Percentiles rank a stretch among this genome's conserved stretches.
phyloP scores from a whole-genome alignment of 2,113 vertebrate species.

The Cricetomys ansorgei region DNA sequence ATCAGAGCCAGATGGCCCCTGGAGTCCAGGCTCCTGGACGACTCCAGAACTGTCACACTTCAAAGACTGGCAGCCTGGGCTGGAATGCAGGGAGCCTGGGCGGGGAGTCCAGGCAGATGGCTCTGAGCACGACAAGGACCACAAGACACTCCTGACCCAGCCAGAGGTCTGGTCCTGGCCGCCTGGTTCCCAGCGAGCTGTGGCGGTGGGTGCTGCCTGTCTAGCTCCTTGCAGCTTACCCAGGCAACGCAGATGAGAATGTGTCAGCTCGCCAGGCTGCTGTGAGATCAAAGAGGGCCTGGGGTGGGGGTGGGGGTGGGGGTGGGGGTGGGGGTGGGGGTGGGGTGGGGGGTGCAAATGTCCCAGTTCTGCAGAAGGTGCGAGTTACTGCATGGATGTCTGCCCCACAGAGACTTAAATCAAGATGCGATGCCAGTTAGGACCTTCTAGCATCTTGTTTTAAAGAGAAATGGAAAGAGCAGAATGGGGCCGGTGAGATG shows the following conservation, averaged over 20 bases:
- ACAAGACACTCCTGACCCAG: rapidly evolving
- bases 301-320: too few relatives aligned
- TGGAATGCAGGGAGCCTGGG: background rate
- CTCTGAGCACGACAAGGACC: background rate
- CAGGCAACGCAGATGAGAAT: background rate
- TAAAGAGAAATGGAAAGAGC: background rate
- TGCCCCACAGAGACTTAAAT: background rate
- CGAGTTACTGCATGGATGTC: background rate
- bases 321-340: too few relatives aligned
- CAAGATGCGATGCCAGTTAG: background rate
- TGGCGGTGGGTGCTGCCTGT: background rate
- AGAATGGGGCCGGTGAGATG: background rate
- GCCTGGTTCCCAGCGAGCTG: rapidly evolving
- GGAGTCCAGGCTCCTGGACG: background rate
- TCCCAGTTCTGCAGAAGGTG: background rate
- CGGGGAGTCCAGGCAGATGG: background rate
- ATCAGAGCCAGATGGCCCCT: background rate
- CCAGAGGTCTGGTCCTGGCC: background rate
- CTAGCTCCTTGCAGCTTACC: background rate
- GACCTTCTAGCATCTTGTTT: background rate
- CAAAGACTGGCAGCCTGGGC: background rate
- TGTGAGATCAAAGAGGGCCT: background rate
- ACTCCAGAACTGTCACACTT: background rate
- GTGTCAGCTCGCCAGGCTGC: background rate
- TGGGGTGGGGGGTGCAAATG: too few relatives aligned